phyloP scores from a whole-genome alignment of 2,888 invertebrate genomes.

The Nezara viridula region DNA sequence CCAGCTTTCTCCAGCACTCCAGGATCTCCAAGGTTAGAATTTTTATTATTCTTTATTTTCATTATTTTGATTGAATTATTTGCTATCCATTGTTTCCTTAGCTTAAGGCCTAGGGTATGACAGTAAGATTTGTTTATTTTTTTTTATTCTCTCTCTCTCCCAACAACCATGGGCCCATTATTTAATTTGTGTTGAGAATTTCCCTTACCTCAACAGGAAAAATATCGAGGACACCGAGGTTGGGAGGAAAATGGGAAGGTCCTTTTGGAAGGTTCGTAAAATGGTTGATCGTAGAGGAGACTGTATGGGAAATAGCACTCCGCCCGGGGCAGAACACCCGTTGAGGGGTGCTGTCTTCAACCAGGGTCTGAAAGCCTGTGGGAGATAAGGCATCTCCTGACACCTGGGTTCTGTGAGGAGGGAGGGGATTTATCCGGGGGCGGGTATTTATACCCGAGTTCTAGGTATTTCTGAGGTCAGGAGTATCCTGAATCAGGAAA shows the following conservation, averaged over 20 bases:
- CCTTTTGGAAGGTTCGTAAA: not conserved
- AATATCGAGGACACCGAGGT: not conserved
- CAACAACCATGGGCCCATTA: not conserved
- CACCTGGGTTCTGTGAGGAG: not conserved
- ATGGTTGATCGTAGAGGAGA: not conserved
- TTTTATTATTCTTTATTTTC: no score
- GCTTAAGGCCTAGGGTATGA: no score
- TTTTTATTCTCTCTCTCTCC: not conserved
- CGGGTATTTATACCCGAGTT: not conserved
- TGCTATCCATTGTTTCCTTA: no score
- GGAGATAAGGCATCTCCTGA: constrained; percentile 12
- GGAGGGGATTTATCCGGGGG: not conserved
- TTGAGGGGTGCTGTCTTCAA: not conserved
- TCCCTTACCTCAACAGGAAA: not conserved
- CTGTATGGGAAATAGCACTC: constrained; percentile 17
- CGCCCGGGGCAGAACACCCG: not conserved
- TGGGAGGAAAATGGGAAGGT: not conserved
- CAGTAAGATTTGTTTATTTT: not conserved
- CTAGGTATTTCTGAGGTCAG: not conserved
- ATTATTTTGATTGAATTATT: no score
- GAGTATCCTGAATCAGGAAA: not conserved
- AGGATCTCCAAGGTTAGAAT: no score
- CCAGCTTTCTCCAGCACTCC: no score
- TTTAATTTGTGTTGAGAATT: not conserved
- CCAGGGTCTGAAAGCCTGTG: constrained; percentile 5